Evolutionary conservation across 2,888 invertebrate species (phyloP), one percentile per base, ranked within the genome.

Genomic region (Apocheima hispidaria): DNA sequence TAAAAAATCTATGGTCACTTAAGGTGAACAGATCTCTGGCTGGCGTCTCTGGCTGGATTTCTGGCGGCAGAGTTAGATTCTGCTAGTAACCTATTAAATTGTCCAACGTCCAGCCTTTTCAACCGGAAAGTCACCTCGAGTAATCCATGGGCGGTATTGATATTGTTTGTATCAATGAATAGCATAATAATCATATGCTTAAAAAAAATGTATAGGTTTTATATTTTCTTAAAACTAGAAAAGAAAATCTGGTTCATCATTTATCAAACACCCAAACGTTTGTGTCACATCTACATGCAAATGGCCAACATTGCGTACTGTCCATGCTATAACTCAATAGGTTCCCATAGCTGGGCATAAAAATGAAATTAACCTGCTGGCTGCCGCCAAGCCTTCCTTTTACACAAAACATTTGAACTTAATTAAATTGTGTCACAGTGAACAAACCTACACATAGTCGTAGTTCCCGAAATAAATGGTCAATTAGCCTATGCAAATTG

Each of bases 401-500:
- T 48, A 55, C 49, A 52, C 59, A 60, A 59, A 48, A 55, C 60
- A 67, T 70, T 68, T 63, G 55, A 65, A 69, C 64, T 65, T 71
- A 71, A 69, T 73, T 62, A 65, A 69, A 69, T 63, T 68, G 64
- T 55, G 66, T 66, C 62, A 66, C 64, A 70, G 69, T 62, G 64
- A 60, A 49, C 60, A 62, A n/a, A 56, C 66, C 58, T 60, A 65
- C 73, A 70, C 71, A 66, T 73, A 77, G 74, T 74, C n/a, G n/a
- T n/a, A n/a, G n/a, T 71, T 71, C 72, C 71, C 71, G 73, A 73
- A 74, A 77, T 77, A 78, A 78, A 75, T 75, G 78, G 71, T 55
- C 79, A 80, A 82, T 86, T 84, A 81, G 82, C 82, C 79, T 81
- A 83, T 83, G 83, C 77, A 83, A 85, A 86, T 85, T 80, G 77